Evolutionary conservation across 2,888 invertebrate genomes (phyloP), one percentile per base, ranked within the genome.

Genomic region (Habroteleia sp.): DNA sequence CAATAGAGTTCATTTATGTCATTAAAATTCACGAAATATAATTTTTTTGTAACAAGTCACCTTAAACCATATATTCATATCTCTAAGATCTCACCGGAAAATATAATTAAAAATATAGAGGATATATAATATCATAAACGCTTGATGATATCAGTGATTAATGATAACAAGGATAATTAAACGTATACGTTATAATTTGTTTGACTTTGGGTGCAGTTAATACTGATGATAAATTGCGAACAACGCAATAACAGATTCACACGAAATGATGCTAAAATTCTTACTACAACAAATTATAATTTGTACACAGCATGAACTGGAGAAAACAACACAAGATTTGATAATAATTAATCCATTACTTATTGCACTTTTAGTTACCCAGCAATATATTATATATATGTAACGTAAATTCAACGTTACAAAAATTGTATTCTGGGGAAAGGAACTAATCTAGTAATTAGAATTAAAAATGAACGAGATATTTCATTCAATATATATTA

Each of bases 141-240:
- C 50, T 58, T 42, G 48, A 73, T 50, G 42, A 27, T 60, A 69
- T 60, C 50, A 33, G 20, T 23, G 44, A 31, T 62, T 25, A 58
- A 25, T 23, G 10, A 52, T 41, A 60, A 73, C 60, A 35, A 63
- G 42, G 16, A 56, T 48, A 33, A 35, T 52, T 65, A 41, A 65
- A 52, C 7, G 17, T 27, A 42, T 20, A 16, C 0, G 41, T 68
- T 41, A 58, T 16, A 60, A 60, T 54, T 66, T 39, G 42, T 62
- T 68, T 63, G 33, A 69, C 74, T 74, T 74, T 74, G 63, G 74
- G 52, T 63, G 60, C 39, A 52, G 39, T 69, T 74, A 74, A 74
- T 74, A 74, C 74, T 74, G 74, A 69, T 50, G 35, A 58, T 65
- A 17, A 58, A 58, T 69, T 65, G 65, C 74, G 50, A 29, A 5